These are phyloP conservation scores for Arenaria interpres DNA, from an alignment of 2,113 vertebrate species.

Conservation along the genomic window DNA sequence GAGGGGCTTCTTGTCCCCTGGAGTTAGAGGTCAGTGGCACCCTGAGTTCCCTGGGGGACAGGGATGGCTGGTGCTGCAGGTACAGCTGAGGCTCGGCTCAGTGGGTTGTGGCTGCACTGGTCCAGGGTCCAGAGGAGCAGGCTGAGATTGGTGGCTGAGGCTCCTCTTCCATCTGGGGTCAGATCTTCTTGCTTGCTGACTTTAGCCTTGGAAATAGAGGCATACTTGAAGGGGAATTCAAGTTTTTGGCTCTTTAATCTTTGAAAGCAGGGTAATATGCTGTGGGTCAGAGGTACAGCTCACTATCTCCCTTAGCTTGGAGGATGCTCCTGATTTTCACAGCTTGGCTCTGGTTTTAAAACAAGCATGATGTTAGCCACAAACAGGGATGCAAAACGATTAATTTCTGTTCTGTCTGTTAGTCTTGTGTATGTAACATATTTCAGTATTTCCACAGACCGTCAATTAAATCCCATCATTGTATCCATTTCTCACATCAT, in stretches of 20 bases:
- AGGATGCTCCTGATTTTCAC: not conserved
- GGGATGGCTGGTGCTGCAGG: not conserved
- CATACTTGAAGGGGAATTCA: not conserved
- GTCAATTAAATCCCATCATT: conserved; percentile 38
- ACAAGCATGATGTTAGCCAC: not conserved
- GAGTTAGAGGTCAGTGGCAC: conserved; percentile 62
- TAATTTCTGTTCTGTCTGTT: not conserved
- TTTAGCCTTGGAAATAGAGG: not conserved
- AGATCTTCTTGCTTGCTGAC: not conserved
- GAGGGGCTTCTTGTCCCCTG: conserved; percentile 59
- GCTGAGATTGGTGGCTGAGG: not conserved
- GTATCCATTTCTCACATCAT: conserved; percentile 5
- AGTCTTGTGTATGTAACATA: not conserved
- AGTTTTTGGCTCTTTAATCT: not conserved
- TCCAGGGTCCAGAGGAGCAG: not conserved
- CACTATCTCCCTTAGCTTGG: not conserved
- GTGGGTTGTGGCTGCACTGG: rapidly evolving
- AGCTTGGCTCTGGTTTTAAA: not conserved
- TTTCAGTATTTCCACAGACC: not conserved
- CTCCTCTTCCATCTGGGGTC: not conserved
- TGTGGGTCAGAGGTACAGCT: not conserved
- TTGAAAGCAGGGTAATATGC: not conserved
- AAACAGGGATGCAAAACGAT: not conserved
- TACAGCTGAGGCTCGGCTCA: not conserved
- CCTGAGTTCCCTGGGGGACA: conserved; percentile 42